Percentiles rank a stretch among this genome's conserved stretches.
Evolutionary conservation across 2,888 invertebrate genomes (phyloP).

Genomic region (Eupeodes luniger): DNA sequence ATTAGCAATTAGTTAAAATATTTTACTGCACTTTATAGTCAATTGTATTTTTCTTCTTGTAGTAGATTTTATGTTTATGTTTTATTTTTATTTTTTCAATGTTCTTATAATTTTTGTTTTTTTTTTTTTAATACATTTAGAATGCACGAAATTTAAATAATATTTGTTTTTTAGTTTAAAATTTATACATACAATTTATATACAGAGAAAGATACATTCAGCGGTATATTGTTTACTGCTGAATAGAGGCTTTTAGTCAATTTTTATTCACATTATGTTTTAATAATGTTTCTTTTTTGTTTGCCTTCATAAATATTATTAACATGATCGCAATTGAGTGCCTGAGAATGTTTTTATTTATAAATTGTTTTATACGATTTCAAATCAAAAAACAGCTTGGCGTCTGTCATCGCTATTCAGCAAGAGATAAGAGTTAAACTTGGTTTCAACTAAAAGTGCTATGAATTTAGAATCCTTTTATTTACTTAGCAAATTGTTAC

Average conservation of each 20-base stretch:
- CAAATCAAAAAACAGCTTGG: not conserved
- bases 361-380: slow-evolving; percentile 26
- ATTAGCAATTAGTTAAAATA: slow-evolving; percentile 59
- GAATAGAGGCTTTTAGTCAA: slow-evolving; percentile 74
- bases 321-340: slow-evolving; percentile 63
- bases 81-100: slow-evolving; percentile 25
- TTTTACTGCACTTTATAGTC: slow-evolving; percentile 65
- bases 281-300: slow-evolving; percentile 79
- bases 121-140: slow-evolving; percentile 26
- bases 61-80: slow-evolving; percentile 10
- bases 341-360: slow-evolving; percentile 80
- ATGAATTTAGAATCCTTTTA: no score
- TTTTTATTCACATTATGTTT: slow-evolving; percentile 80
- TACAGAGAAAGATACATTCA: slow-evolving; percentile 42
- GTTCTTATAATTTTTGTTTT: slow-evolving; percentile 5
- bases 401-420: no score
- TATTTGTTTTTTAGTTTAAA: slow-evolving; percentile 28
- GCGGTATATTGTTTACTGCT: slow-evolving; percentile 44
- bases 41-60: slow-evolving; percentile 45
- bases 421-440: no score
- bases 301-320: slow-evolving; percentile 44
- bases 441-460: no score
- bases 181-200: slow-evolving; percentile 11
- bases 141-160: slow-evolving; percentile 22
- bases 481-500: no score